These are phyloP conservation scores for Aythya baeri DNA, from an alignment of 2,113 vertebrate genomes.

Conservation along the genomic window DNA sequence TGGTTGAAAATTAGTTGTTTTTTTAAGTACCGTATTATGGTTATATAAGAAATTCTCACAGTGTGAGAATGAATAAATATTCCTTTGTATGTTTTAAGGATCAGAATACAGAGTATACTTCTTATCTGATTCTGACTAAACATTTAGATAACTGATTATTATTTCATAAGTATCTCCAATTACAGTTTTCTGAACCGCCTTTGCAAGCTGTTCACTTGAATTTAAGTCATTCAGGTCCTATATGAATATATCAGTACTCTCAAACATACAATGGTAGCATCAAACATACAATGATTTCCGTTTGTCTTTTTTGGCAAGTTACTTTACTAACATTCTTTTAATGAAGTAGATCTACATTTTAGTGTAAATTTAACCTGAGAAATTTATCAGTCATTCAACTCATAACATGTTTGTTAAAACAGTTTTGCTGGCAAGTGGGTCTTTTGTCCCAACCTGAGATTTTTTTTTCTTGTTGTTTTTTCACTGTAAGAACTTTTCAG, in stretches of 20 bases:
- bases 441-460: background rate
- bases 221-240: background rate
- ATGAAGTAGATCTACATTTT: background rate
- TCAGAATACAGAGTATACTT: background rate
- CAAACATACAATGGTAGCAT: background rate
- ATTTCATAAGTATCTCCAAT: background rate
- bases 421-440: background rate
- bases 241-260: background rate
- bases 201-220: background rate
- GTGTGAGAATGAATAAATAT: background rate
- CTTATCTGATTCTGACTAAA: background rate
- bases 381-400: background rate
- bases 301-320: background rate
- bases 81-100: background rate
- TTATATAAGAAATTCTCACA: background rate
- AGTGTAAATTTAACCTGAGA: background rate
- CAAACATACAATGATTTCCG: background rate
- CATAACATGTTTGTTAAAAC: background rate
- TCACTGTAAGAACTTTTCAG: background rate
- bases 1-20: background rate
- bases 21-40: background rate
- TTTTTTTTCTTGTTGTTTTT: background rate
- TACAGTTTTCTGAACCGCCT: background rate
- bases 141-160: background rate
- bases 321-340: background rate